Base-by-base conservation (phyloP, 2,888 invertebrate genomes). In the Spatulosminthurus flaviceps region DNA sequence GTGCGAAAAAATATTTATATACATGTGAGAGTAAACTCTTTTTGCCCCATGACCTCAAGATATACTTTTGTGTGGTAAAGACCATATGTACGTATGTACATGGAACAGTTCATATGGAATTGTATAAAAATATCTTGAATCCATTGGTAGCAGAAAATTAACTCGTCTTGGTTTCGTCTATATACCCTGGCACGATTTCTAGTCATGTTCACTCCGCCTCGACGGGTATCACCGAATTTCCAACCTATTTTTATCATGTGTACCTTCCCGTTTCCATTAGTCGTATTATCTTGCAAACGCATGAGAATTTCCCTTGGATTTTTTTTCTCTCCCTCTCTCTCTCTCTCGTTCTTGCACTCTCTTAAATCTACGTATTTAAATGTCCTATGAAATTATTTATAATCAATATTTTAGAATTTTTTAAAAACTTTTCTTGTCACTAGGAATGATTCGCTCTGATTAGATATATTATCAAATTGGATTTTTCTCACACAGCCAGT, bases 151-250 rank as follows among this genome's bases (percentile, higher is more conserved):
- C 34, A 34, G 34, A 34, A 34, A 34, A 34, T 34, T 34, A 34
- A 34, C 34, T 34, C 34, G 5, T 4, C 34, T 34, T 34, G 34
- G 5, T 34, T 34, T 34, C 4, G 9, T 7, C 34, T 9, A 34
- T 34, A 34, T 66, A 21, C 70, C n/a, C 70, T 70, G 70, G 70
- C 70, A 70, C 70, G 41, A 70, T 70, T 70, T 70, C 70, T 41
- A 70, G 34, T 70, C 41, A 69, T 69, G 26, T 28, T 69, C 69
- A 1, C 28, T 28, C 41, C n/a, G n/a, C 29, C n/a, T n/a, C 29
- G 34, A 70, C 34, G 70, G n/a, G n/a, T 69, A 24, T 69, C 69
- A 28, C 26, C 1, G n/a, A 29, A n/a, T 29, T 70, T 70, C 41
- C 5, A 70, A 41, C 29, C 70, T 70, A 70, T 70, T 70, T 70